These are phyloP conservation scores for Onthophagus taurus DNA, from an alignment of 1,140 invertebrate genomes.

Conservation along the genomic window DNA sequence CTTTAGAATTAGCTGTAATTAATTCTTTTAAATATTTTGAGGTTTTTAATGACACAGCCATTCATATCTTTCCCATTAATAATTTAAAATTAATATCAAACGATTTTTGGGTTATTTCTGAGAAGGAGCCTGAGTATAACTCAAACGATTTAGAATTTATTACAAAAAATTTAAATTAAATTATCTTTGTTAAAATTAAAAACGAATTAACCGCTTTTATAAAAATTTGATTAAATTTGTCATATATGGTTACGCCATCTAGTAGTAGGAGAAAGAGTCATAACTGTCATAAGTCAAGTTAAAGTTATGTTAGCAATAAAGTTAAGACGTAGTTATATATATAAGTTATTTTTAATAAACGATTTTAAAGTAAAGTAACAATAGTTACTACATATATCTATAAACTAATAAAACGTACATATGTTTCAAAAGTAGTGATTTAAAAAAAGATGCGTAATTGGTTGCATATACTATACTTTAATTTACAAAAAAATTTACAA, in stretches of 20 bases:
- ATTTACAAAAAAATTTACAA: no score
- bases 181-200: no score
- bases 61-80: conserved; percentile 51
- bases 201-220: conserved; percentile 1
- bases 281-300: no score
- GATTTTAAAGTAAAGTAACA: no score
- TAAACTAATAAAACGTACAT: conserved; percentile 2
- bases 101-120: conserved; percentile 46
- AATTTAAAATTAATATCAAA: conserved; percentile 39
- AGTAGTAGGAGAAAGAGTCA: no score
- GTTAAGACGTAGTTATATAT: no score
- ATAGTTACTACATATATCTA: no score
- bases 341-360: no score
- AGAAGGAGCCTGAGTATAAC: conserved; percentile 45
- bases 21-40: conserved; percentile 59
- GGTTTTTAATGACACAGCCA: conserved; percentile 60
- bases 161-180: conserved; percentile 29
- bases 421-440: not conserved
- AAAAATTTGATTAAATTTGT: not conserved
- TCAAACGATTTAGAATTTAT: conserved; percentile 50
- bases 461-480: no score
- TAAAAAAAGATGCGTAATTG: not conserved
- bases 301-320: no score
- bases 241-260: no score
- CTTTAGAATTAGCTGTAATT: conserved; percentile 49